Conservation (phyloP, 2,888 invertebrate species). For the Lysandra coridon region DNA sequence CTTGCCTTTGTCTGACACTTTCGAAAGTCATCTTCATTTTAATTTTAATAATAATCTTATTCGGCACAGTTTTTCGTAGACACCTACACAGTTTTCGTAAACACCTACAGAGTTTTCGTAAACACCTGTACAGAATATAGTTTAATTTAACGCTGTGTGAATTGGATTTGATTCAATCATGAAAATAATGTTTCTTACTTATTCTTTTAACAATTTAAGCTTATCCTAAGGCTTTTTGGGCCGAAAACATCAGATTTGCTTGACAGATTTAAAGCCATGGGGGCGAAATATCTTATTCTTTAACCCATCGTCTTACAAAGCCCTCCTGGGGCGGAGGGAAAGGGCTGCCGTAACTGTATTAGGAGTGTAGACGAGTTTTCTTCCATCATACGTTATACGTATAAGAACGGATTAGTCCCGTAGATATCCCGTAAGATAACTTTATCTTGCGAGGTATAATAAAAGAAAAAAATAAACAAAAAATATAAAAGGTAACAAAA, state of each 20-base stretch:
- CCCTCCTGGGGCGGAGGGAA: background rate
- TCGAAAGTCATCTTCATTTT: no score
- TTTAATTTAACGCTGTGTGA: no score
- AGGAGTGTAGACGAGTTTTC: background rate
- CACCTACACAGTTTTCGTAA: background rate
- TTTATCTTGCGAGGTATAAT: background rate
- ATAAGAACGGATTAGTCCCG: background rate
- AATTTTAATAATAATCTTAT: no score
- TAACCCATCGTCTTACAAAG: background rate
- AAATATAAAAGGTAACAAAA: no score
- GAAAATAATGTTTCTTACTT: no score
- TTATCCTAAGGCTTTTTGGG: no score
- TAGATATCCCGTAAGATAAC: background rate
- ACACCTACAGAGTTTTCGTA: no score
- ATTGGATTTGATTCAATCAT: no score
- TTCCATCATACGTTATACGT: background rate
- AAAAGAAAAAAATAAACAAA: no score
- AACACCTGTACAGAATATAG: no score
- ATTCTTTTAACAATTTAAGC: no score
- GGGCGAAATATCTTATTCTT: background rate
- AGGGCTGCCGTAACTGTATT: background rate
- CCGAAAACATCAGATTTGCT: background rate
- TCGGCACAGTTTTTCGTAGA: background rate
- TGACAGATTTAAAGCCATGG: slow-evolving; percentile 3
- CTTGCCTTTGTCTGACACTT: no score